Evolutionary conservation across 1,140 invertebrate genomes (phyloP).

Genomic region (Doryteuthis pealeii): DNA sequence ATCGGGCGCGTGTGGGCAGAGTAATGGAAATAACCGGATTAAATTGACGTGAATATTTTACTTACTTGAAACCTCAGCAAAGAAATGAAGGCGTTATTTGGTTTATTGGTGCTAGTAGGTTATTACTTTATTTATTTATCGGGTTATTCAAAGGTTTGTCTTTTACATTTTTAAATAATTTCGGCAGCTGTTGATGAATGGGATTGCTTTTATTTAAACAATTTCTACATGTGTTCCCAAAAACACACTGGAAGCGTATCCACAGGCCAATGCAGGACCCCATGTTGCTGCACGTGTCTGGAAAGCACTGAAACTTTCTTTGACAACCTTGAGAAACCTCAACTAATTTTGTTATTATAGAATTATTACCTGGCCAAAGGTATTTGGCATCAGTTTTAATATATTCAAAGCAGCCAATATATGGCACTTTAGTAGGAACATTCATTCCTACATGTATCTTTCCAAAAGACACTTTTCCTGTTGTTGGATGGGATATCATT

Average conservation of each 20-base stretch:
- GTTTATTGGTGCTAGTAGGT: no score
- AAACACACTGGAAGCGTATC: conserved; percentile 82
- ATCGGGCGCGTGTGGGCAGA: no score
- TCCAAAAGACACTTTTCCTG: conserved; percentile 1
- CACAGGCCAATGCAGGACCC: conserved; percentile 87
- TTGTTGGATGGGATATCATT: not conserved
- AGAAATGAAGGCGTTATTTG: no score
- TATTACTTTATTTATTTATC: no score
- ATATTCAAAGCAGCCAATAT: conserved; percentile 90
- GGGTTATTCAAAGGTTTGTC: no score
- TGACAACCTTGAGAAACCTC: conserved; percentile 68
- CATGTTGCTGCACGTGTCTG: conserved; percentile 82
- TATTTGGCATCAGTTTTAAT: conserved; percentile 82
- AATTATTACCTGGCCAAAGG: conserved; percentile 61
- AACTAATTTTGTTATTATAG: not conserved
- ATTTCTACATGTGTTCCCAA: no score
- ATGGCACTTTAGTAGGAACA: conserved; percentile 52
- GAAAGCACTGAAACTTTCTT: conserved; percentile 77
- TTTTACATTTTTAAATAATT: no score
- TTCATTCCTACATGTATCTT: not conserved
- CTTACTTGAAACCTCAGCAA: no score
- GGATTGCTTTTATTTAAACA: no score
- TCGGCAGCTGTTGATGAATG: no score
- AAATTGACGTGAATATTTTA: no score
- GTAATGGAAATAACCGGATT: no score